Base-by-base conservation (phyloP, 2,888 invertebrate species). In the Zonitis immaculata region DNA sequence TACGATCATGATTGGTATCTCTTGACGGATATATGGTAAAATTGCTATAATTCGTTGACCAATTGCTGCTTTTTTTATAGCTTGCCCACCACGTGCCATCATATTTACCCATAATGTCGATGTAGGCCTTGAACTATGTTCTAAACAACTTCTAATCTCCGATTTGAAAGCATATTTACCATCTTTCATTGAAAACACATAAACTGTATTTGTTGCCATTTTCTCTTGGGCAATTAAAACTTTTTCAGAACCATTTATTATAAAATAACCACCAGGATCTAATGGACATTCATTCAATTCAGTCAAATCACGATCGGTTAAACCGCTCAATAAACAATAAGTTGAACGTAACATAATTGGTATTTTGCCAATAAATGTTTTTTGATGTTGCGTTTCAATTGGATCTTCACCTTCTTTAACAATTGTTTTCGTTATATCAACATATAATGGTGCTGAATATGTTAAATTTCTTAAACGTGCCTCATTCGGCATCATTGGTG, bases 401-500 rank as follows among this genome's bases (percentile, higher is more conserved):
- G 94, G 90, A 61, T 95, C 95, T 75, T 91, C 88, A 26, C 89
- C 89, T 68, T 96, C 95, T 71, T 91, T 89, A 6, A 91, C 84
- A 65, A 95, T 91, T 0, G 94, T 96, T 80, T 99, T 99, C 0
- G 94, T 95, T 54, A 99, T 98, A 75, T 99, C 99, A 0, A 99
- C 98, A 77, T 99, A 99, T 0, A 99, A 79, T 1, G 99, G 99
- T 1, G 99, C 98, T 0, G 98, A 97, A 76, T 99, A 99, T 0
- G 97, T 97, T 35, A 98, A 79, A 78, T 99, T 99, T 53, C 99
- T 83, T 49, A 99, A 82, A 57, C 99, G 85, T 4, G 99, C 99
- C 78, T 99, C 99, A 71, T 99, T 99, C 0, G 99, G 99, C 96
- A 99, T 99, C 97, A 99, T 97, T 54, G 97, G 96, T 52, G 94